Evolutionary conservation across 2,888 invertebrate genomes (phyloP).

Genomic region (Dusona sp.): DNA sequence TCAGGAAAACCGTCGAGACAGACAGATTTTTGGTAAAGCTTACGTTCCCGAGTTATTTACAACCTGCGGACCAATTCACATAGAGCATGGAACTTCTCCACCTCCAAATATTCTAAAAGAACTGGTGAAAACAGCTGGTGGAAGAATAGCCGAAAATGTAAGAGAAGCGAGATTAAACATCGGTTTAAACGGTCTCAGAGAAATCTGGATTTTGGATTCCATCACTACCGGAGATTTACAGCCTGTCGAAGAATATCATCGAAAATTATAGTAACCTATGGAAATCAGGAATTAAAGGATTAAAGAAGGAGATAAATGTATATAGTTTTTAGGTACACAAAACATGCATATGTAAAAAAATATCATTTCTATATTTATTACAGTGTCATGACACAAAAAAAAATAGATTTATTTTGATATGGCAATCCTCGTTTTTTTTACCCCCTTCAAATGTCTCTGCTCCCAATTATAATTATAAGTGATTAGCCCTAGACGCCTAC

Average conservation of each 20-base stretch:
- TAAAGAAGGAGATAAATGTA: slow-evolving; percentile 2
- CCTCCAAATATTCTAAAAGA: slow-evolving; percentile 86
- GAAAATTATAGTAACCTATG: slow-evolving; percentile 42
- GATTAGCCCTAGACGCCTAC: no score
- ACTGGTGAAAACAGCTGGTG: slow-evolving; percentile 87
- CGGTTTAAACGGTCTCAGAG: slow-evolving; percentile 86
- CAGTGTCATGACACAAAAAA: not conserved
- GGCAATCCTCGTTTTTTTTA: not conserved
- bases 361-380: slow-evolving; percentile 34
- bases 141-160: slow-evolving; percentile 85
- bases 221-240: slow-evolving; percentile 86
- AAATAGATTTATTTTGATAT: slow-evolving; percentile 50
- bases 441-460: not conserved
- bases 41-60: slow-evolving; percentile 88
- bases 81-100: slow-evolving; percentile 85
- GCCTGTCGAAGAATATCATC: slow-evolving; percentile 84
- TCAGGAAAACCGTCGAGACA: slow-evolving; percentile 87
- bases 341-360: not conserved
- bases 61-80: slow-evolving; percentile 86
- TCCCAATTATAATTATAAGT: not conserved
- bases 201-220: slow-evolving; percentile 88
- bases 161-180: slow-evolving; percentile 86
- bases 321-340: slow-evolving; percentile 15
- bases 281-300: not conserved
- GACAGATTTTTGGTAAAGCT: slow-evolving; percentile 87